A percentile compares a stretch with the other conserved stretches of the same genome.
These are phyloP conservation scores for Gymnorhina tibicen DNA, from an alignment of 2,113 vertebrate species.

Conservation along the genomic window DNA sequence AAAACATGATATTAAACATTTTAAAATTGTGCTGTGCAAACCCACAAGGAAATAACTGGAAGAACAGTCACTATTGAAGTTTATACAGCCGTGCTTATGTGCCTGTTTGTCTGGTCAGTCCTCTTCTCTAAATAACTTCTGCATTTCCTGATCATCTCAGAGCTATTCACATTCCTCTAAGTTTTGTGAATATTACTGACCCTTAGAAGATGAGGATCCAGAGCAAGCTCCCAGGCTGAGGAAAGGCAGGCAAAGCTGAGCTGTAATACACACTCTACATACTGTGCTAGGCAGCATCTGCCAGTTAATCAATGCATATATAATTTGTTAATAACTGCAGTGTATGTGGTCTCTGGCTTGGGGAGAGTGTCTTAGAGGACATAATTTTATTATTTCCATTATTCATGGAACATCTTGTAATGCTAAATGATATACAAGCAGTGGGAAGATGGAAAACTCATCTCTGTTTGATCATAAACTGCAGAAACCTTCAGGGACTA, in stretches of 20 bases:
- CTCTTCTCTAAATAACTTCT: background rate
- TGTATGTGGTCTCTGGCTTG: background rate
- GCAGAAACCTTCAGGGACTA: background rate
- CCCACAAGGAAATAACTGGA: background rate
- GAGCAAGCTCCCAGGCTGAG: background rate
- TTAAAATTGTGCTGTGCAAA: background rate
- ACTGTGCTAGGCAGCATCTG: background rate
- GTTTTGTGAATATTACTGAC: background rate
- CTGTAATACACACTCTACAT: background rate
- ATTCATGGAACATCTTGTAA: constrained; percentile 54
- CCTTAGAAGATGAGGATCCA: background rate
- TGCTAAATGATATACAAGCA: constrained; percentile 31
- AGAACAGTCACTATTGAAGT: background rate
- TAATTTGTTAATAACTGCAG: constrained; percentile 4
- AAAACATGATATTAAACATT: too few species aligned
- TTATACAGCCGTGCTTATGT: background rate
- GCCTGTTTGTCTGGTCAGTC: background rate
- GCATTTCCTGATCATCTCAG: background rate
- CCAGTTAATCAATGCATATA: background rate
- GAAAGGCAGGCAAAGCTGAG: background rate
- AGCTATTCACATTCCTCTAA: background rate
- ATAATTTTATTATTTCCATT: constrained; percentile 23
- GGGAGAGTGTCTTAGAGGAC: constrained; percentile 12
- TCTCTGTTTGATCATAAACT: constrained; percentile 10
- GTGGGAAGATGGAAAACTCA: constrained; percentile 14